Base-by-base conservation (phyloP, 2,888 invertebrate genomes). In the Uropetala carovei region DNA sequence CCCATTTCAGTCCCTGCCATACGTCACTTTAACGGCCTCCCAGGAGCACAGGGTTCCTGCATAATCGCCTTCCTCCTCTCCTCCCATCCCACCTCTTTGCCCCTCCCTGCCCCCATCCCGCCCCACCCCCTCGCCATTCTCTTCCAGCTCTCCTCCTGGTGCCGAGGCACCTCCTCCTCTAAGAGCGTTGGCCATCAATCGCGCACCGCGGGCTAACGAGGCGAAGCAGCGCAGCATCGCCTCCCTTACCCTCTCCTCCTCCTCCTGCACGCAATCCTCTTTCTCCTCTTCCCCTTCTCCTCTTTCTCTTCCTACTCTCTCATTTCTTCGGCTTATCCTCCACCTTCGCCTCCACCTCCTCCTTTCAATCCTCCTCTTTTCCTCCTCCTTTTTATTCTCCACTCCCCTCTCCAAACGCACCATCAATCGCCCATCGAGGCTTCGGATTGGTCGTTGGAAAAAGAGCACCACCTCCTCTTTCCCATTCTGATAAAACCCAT, bases 1-100 rank as follows among this genome's bases (percentile, higher is more conserved):
- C 68, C 68, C 75, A 27, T 75, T 27, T 27, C 75, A 13, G 22
- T 75, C 27, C 75, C 9, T 27, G 8, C 75, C 75, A 75, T 75
- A 75, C 75, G 75, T 75, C 75, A 75, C 75, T 75, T 75, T 75
- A 75, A 75, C 75, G 22, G 75, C 75, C 75, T 75, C 75, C 75
- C 75, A 22, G 11, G 75, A 68, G 68, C 68, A 68, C 68, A 22
- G 75, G 75, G 11, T 75, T 27, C 75, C 75, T 75, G 75, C 75
- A 75, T 75, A 75, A 75, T 75, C 75, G 75, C 27, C 22, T 75
- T 13, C 60, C 13, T 4, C 60, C 14, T 7, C n/a, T 0, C 13
- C 75, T 43, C 43, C 43, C 5, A 1, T 43, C 43, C 43, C 43
- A 3, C 43, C 43, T 5, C 43, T 43, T 5, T 5, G 43, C 43